A percentile compares a stretch with the other conserved stretches of the same genome.
phyloP scores from a whole-genome alignment of 2,888 invertebrate species.

The Neoitamus cyanurus region DNA sequence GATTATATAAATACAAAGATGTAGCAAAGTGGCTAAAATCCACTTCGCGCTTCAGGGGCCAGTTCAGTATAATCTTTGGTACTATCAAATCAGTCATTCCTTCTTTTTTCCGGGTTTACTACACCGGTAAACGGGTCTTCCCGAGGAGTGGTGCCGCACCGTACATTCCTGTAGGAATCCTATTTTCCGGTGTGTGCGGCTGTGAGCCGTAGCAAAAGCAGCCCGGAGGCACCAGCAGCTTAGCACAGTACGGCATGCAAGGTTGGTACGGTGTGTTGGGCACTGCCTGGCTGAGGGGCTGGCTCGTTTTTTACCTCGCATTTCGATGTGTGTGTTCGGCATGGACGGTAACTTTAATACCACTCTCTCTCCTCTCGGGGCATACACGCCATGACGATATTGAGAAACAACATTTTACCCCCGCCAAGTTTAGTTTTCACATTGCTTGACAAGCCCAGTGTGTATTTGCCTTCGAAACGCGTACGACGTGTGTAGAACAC shows the following conservation, averaged over 20 bases:
- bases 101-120: conserved; percentile 54
- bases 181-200: not conserved
- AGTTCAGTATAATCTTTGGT: too few relatives aligned
- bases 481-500: conserved; percentile 65
- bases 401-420: conserved; percentile 55
- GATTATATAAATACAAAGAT: too few relatives aligned
- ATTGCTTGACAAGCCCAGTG: conserved; percentile 67
- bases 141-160: not conserved
- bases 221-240: too few relatives aligned
- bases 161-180: not conserved
- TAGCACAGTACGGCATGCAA: too few relatives aligned
- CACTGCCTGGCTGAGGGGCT: not conserved
- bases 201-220: conserved; percentile 14
- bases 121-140: conserved; percentile 37
- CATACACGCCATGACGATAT: conserved; percentile 26
- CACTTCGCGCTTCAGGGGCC: too few relatives aligned
- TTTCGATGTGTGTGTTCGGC: not conserved
- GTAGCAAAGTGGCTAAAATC: too few relatives aligned
- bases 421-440: conserved; percentile 62
- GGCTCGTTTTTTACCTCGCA: too few relatives aligned
- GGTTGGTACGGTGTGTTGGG: too few relatives aligned
- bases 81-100: conserved; percentile 67
- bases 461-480: conserved; percentile 68
- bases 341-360: not conserved
- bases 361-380: conserved; percentile 5